Conservation (phyloP, 53 echinoderm and acorn worm genomes). For the Astropecten irregularis region DNA sequence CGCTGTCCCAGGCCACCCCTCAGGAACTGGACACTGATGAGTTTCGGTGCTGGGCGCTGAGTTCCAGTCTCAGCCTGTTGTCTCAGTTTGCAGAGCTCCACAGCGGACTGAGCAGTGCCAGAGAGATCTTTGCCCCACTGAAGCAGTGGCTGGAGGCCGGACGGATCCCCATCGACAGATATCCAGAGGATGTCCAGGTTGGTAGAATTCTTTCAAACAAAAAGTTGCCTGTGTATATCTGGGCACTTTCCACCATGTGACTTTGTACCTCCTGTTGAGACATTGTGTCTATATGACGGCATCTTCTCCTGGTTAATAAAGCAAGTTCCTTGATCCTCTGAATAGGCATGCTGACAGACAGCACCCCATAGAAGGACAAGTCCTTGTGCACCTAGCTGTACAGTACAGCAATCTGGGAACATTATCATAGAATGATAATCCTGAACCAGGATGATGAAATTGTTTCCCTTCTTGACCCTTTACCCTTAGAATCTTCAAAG, state of each 20-base stretch:
- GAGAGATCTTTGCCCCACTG: constrained; percentile 78
- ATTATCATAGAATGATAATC: too few relatives aligned
- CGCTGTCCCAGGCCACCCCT: constrained; percentile 31
- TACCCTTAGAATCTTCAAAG: constrained; percentile 50
- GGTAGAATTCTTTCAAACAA: too few relatives aligned
- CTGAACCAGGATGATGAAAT: too few relatives aligned
- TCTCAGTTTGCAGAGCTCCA: constrained; percentile 74
- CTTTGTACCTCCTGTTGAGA: too few relatives aligned
- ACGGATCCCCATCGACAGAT: constrained; percentile 52
- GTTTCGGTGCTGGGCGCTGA: constrained; percentile 70
- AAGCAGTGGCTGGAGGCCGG: constrained; percentile 24
- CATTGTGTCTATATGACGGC: too few relatives aligned
- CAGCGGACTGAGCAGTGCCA: constrained; percentile 59
- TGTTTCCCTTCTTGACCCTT: background rate
- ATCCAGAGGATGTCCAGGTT: constrained; percentile 77
- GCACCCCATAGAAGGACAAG: too few relatives aligned
- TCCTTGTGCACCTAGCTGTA: too few relatives aligned
- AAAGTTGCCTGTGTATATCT: too few relatives aligned
- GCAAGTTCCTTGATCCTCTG: background rate
- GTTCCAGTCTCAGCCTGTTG: constrained; percentile 66
- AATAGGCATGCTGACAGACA: too few relatives aligned
- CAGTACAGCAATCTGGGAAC: too few relatives aligned
- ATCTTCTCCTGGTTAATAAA: background rate
- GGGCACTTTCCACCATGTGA: too few relatives aligned
- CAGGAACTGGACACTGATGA: constrained; percentile 72